Evolutionary conservation across 2,888 invertebrate species (phyloP), one percentile per base, ranked within the genome.

Genomic region (Drosophila prostipennis): DNA sequence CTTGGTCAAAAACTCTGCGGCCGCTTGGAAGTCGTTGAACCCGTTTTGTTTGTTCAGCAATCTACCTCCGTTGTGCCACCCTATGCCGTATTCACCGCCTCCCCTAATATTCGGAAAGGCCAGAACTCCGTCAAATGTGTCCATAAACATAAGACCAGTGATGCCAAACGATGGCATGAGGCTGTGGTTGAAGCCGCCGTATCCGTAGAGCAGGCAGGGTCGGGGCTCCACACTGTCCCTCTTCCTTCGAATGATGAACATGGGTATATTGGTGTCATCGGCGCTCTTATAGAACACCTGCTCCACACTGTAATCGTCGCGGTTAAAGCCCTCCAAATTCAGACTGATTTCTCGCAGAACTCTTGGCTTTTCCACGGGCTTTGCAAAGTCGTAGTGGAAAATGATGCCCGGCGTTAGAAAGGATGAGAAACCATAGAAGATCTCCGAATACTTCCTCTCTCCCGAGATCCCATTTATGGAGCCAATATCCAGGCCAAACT

Each of bases 31-130:
- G 93, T 99, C 99, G 92, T 99, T 97, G 92, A 99, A 99, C 52
- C 96, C 96, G 92, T 99, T 99, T 93, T 99, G 99, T 91, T 99
- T 99, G 90, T 98, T 98, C 2, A 95, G 94, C 73, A 97, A 93
- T 34, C 97, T 95, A 1, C 99, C 99, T 7, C 94, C 96, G 91
- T 98, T 96, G 93, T 99, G 99, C 99, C 99, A 99, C 79, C 95
- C 95, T 92, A 98, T 97, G 42, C 99, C 99, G 92, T 99, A 99
- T 91, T 99, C 99, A 2, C 98, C 98, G 89, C 99, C 99, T 58
- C 99, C 99, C 49, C 99, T 94, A 56, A 99, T 96, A 93, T 99
- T 99, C 32, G 99, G 96, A 76, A 98, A 94, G 14, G 98, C 99
- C 76, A 97, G 94, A 54, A 98, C 94, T 1, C 98, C 99, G 90